Evolutionary conservation across 2,888 invertebrate species (phyloP).

Genomic region (Pammene aurita): DNA sequence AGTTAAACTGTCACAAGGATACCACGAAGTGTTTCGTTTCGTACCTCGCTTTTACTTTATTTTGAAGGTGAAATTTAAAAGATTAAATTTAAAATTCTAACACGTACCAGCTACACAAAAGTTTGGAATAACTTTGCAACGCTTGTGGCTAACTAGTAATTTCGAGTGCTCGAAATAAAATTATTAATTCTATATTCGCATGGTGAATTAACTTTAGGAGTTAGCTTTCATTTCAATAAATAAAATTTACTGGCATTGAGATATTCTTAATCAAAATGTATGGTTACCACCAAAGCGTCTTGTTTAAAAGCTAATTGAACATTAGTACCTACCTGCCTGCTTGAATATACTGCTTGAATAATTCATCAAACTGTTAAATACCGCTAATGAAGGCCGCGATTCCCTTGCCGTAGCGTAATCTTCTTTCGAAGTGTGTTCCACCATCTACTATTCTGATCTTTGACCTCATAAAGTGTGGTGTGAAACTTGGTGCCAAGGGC

Average conservation of each 20-base stretch:
- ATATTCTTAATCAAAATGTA: neutral
- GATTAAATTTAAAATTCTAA: conserved; percentile 42
- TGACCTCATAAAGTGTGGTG: no score
- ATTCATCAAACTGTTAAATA: no score
- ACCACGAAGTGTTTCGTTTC: conserved; percentile 44
- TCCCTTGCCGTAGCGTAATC: no score
- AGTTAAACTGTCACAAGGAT: conserved; percentile 42
- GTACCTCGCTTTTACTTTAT: conserved; percentile 42
- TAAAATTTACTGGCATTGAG: conserved; percentile 29
- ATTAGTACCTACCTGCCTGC: neutral
- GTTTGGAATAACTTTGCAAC: conserved; percentile 41
- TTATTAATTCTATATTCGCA: conserved; percentile 32
- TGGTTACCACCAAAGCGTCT: neutral
- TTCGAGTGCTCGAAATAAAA: conserved; percentile 31
- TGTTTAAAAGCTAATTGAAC: neutral
- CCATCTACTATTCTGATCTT: no score
- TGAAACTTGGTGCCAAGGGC: no score
- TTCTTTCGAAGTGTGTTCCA: no score
- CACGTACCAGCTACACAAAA: conserved; percentile 42
- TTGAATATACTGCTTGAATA: no score
- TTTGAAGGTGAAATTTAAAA: conserved; percentile 37
- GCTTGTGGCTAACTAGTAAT: conserved; percentile 40
- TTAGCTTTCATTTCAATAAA: conserved; percentile 19
- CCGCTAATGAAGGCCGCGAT: no score
- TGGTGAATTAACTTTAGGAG: conserved; percentile 25